Base-by-base conservation (phyloP, 2,888 invertebrate genomes). In the Microctonus hyperodae region DNA sequence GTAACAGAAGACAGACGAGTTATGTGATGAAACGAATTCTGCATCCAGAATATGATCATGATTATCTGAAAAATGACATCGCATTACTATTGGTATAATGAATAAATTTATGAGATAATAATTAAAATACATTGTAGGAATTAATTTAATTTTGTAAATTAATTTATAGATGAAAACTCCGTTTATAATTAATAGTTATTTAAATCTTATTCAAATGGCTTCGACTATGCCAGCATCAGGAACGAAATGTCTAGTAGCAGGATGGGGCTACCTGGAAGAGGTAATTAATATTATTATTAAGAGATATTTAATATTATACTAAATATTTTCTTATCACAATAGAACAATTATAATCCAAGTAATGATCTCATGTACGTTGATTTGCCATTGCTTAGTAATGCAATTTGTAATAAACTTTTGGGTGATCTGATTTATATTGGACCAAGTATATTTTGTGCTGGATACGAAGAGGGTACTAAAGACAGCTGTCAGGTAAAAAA, bases 401-500 rank as follows among this genome's bases (percentile, higher is more conserved):
- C 7, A 2, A 33, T 55, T 7, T 82, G 82, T 51, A 69, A 70
- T 7, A 13, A 72, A 5, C 70, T 81, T 7, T 37, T 81, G 64
- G 20, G 10, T 20, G 64, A 74, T 53, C 37, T 72, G 1, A 70
- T 76, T 0, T 9, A 59, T 0, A 7, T 81, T n/a, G 71, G 75
- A 0, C 55, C 67, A 0, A 79, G 79, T 3, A 75, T 77, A 74
- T 65, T 76, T 1, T 82, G 82, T 44, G 81, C 82, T 22, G 82
- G 82, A 13, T 81, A 79, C 40, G 2, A 72, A 2, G 74, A 79
- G 53, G 82, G 82, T 5, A 72, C 73, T 16, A 76, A 64, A 44
- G 82, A 82, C n/a, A 76, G 81, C 16, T 82, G 82, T 22, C 75
- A 77, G 74, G 82, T 82, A 71, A 65, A 55, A n/a, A 53, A 28